Base-by-base conservation (phyloP, 35 echinoderm and acorn worm species). In the Lytechinus variegatus region DNA sequence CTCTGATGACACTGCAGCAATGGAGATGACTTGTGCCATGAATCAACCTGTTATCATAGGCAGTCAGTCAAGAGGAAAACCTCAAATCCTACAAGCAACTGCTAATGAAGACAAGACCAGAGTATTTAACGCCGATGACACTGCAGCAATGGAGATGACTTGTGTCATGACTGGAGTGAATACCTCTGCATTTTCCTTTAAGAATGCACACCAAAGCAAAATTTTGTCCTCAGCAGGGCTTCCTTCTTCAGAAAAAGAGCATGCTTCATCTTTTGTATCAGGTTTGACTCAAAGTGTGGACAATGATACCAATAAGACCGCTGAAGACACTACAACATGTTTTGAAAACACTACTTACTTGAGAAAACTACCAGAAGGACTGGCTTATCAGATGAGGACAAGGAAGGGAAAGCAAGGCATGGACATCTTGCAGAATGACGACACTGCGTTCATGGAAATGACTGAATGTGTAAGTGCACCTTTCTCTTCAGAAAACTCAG, bases 11-110 rank as follows among this genome's bases (percentile, higher is more conserved):
- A 58, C 56, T 5, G 93, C 51, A 29, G 92, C 28, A 52, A 96
- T 94, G 96, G 96, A 96, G 27, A 95, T 96, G 96, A 96, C 96
- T 19, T 71, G 55, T 96, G 96, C 71, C 54, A 87, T 27, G 53
- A 94, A 57, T 53, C 53, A 51, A 27, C 88, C 53, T 90, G 9
- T 94, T 52, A 87, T 54, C 94, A 24, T 19, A 87, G 87, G 27
- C 52, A 27, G 28, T 21, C 19, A 21, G 21, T 58, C 56, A 58
- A 58, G 13, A 13, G 56, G 56, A 2, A 44, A 44, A 44, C 33
- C 33, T 44, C 33, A 44, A 44, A 60, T 79, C 4, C 66, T 24
- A n/a, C 16, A 16, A 71, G 21, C 54, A 61, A 55, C 87, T 14
- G 54, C 19, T 33, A 10, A 27, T 19, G 14, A 57, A 56, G 94